Evolutionary conservation across 2,888 invertebrate species (phyloP).

Genomic region (Reticulitermes lucifugus): DNA sequence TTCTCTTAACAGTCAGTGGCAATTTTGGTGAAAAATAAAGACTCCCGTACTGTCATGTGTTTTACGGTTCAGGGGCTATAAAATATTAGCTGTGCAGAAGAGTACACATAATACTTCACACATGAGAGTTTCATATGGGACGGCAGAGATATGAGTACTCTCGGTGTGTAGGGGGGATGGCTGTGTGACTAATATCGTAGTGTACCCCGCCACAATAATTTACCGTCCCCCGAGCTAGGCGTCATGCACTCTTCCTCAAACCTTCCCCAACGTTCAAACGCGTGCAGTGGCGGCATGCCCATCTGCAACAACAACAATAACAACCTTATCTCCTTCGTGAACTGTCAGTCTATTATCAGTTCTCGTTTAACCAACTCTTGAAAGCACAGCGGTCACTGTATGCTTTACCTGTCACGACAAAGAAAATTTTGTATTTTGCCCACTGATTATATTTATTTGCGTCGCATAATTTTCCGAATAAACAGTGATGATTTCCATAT

Average conservation of each 20-base stretch:
- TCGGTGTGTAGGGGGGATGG: neutral
- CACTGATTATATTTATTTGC: too few relatives aligned
- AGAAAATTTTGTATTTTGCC: too few relatives aligned
- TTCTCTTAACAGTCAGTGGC: too few relatives aligned
- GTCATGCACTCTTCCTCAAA: neutral
- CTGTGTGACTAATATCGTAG: neutral
- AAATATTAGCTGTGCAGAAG: constrained; percentile 17
- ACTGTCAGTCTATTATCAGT: too few relatives aligned
- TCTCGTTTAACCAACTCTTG: too few relatives aligned
- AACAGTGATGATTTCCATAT: too few relatives aligned
- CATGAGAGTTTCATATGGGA: neutral
- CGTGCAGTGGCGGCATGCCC: neutral
- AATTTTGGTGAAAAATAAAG: too few relatives aligned
- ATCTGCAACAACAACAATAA: neutral
- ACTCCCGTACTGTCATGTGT: neutral
- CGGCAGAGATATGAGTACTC: neutral
- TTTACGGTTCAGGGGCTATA: neutral
- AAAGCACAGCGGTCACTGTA: too few relatives aligned
- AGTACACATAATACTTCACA: constrained; percentile 15
- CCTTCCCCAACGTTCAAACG: neutral
- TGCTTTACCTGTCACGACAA: too few relatives aligned
- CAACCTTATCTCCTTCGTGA: neutral
- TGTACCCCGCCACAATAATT: constrained; percentile 23
- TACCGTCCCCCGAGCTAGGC: constrained; percentile 6
- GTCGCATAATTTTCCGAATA: too few relatives aligned